Evolutionary conservation across 2,797 vertebrate species (phyloP).

Genomic region (Coilia nasus): DNA sequence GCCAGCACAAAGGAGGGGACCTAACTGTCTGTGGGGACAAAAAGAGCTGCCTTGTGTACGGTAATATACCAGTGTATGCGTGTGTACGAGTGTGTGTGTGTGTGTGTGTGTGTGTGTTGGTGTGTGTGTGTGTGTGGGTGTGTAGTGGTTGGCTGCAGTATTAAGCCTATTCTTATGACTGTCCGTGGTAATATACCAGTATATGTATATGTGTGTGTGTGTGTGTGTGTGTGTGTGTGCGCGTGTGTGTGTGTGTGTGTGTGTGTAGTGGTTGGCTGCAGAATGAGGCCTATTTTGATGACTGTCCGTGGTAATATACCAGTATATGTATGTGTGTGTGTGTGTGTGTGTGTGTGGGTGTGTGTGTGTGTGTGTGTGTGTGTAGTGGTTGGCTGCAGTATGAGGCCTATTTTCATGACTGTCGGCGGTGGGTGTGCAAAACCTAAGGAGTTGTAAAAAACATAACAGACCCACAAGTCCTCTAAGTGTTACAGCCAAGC

Average conservation of each 20-base stretch:
- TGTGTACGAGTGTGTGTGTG: not conserved
- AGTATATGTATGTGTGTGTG: not conserved
- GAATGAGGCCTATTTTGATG: not conserved
- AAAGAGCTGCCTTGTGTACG: conserved; percentile 24
- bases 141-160: not conserved
- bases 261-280: not conserved
- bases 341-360: not conserved
- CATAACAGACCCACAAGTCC: too few species aligned
- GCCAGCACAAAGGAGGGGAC: conserved; percentile 12
- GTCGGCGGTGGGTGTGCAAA: too few species aligned
- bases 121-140: not conserved
- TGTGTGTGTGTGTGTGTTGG: not conserved
- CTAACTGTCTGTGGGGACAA: conserved; percentile 18
- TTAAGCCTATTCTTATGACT: too few species aligned
- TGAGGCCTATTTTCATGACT: too few species aligned
- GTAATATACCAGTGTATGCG: not conserved
- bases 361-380: not conserved
- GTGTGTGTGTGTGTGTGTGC: not conserved
- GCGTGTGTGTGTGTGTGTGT: not conserved
- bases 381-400: not conserved
- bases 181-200: too few species aligned
- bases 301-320: not conserved
- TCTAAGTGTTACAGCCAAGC: too few species aligned
- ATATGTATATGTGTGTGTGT: not conserved
- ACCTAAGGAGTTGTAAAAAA: too few species aligned